Evolutionary conservation across 2,113 vertebrate genomes (phyloP), one percentile per base, ranked within the genome.

Genomic region (Philantomba maxwellii): DNA sequence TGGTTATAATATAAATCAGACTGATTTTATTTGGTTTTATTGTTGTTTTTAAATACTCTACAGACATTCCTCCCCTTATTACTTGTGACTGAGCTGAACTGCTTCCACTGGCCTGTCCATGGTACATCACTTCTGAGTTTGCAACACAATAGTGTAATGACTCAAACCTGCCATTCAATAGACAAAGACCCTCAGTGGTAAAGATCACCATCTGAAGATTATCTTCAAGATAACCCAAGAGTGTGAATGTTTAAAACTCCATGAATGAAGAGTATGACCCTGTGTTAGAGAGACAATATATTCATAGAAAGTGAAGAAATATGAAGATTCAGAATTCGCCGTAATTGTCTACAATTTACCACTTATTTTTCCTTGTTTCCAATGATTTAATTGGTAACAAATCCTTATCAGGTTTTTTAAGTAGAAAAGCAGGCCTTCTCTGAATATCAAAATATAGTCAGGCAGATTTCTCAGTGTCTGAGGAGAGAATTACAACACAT

Each of bases 21-120:
- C 49, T 26, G 7, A 73, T 62, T 83, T 92, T 64, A 25, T 58
- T 87, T 64, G 47, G 25, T 55, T 95, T 95, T 53, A 91, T 87
- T 62, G 73, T 80, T 95, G 30, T 51, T 86, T 80, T 83, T 43
- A 91, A 86, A 53, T 84, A 92, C 2, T 17, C 47, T 45, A 53
- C 26, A 89, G 39, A n/a, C 12, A 8, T 58, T 2, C 30, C 75
- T 92, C 39, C 2, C 58, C 51, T 53, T 60, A 30, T 30, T 75
- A 23, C 14, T 77, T 53, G n/a, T 49, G 6, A n/a, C 43, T 57
- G 57, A 16, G 16, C n/a, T 85, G 51, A 1, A 55, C 3, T 36
- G 6, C 26, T 75, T 6, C 33, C 64, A 30, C n/a, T 21, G 26
- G 14, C 19, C 30, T 30, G 23, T 28, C 17, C 16, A 75, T 26